Evolutionary conservation across 2,888 invertebrate genomes (phyloP).

Genomic region (Tetragnatha montana): DNA sequence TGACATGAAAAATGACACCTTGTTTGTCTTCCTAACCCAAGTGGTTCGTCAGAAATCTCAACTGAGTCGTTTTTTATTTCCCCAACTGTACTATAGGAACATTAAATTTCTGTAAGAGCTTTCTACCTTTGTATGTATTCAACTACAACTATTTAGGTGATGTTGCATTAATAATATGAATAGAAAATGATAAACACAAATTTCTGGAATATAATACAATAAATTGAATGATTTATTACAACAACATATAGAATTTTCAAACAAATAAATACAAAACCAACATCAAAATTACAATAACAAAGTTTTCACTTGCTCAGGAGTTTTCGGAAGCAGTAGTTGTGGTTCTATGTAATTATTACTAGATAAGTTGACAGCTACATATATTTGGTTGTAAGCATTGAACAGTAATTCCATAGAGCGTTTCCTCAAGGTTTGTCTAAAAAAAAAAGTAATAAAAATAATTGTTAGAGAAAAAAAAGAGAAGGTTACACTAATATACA

Average conservation of each 20-base stretch:
- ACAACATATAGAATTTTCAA: neutral
- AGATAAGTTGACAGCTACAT: constrained; percentile 86
- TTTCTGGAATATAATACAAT: neutral
- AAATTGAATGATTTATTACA: constrained; percentile 13
- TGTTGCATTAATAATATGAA: no score
- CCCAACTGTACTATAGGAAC: no score
- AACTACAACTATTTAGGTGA: no score
- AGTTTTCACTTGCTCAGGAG: constrained; percentile 70
- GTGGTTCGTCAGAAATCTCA: no score
- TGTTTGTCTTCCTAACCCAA: no score
- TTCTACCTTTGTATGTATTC: no score
- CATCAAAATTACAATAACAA: constrained; percentile 48
- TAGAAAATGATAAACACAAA: neutral
- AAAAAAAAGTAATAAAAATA: neutral
- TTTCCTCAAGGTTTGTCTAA: constrained; percentile 76
- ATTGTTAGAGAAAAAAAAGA: neutral
- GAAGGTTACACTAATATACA: neutral
- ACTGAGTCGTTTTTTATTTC: no score
- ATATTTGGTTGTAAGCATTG: constrained; percentile 81
- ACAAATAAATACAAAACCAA: neutral
- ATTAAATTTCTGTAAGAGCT: no score
- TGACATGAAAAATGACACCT: no score
- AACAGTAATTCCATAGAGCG: constrained; percentile 76
- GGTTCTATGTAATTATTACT: constrained; percentile 85
- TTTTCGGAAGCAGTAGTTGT: constrained; percentile 54